These are phyloP conservation scores for Hypotaenidia philippensis DNA, from an alignment of 2,797 vertebrate genomes.

Conservation along the genomic window DNA sequence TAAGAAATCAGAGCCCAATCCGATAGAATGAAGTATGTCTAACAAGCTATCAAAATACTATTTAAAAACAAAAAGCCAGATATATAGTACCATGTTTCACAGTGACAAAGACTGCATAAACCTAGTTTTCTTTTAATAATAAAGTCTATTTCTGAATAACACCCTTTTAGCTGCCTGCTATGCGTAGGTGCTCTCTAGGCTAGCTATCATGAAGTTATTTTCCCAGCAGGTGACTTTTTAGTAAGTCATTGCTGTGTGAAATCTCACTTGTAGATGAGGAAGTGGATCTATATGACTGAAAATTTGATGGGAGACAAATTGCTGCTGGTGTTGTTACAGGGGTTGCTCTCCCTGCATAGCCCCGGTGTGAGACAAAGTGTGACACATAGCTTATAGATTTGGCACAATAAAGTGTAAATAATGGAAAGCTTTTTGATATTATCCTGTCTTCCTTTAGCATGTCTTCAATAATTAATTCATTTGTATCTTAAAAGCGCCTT, in stretches of 20 bases:
- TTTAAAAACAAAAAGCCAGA: background rate
- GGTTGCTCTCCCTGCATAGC: background rate
- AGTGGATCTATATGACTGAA: background rate
- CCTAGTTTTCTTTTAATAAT: background rate
- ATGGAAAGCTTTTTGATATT: constrained; percentile 59
- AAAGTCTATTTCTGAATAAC: background rate
- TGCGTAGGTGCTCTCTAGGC: background rate
- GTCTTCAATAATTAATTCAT: constrained; percentile 54
- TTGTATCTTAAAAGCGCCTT: constrained; percentile 9
- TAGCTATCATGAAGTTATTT: constrained; percentile 2
- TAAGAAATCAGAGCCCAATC: background rate
- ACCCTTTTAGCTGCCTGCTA: background rate
- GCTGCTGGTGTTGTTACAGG: background rate
- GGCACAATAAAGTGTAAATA: constrained; percentile 59
- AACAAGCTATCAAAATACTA: background rate
- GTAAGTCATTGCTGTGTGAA: background rate
- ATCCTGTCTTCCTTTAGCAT: constrained; percentile 39
- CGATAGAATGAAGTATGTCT: background rate
- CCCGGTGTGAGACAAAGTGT: background rate
- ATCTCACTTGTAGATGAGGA: constrained; percentile 29
- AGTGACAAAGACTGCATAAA: background rate
- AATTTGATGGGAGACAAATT: background rate
- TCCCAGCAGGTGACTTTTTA: constrained; percentile 30
- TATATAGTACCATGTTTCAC: background rate
- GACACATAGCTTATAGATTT: background rate